A percentile compares a stretch with the other conserved stretches of the same genome.
Evolutionary conservation across 35 echinoderm and acorn worm genomes (phyloP).

Genomic region (Patiria miniata): DNA sequence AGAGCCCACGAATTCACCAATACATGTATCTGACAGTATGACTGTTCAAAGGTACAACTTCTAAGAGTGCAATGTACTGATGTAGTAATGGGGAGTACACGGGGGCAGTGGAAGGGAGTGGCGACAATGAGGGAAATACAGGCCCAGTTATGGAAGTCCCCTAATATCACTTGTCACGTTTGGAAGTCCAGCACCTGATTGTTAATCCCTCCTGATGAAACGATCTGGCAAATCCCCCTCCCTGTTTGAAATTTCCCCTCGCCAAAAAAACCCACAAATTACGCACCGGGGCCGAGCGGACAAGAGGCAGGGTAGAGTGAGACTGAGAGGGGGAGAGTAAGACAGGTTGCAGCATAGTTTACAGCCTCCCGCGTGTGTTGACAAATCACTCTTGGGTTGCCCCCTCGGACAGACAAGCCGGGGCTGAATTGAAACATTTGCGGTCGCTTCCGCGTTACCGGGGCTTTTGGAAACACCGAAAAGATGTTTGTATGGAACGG

Average conservation of each 20-base stretch:
- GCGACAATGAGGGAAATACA: not conserved
- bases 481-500: conserved; percentile 19
- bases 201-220: not conserved
- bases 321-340: too few species aligned
- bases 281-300: not conserved
- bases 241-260: conserved; percentile 28
- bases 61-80: too few species aligned
- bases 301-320: not conserved
- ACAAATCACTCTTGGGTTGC: not conserved
- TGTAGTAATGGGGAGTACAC: too few species aligned
- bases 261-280: not conserved
- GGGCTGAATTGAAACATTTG: conserved; percentile 26
- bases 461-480: conserved; percentile 15
- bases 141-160: not conserved
- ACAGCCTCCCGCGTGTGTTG: not conserved
- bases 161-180: conserved; percentile 4
- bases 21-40: too few species aligned
- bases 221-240: not conserved
- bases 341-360: too few species aligned
- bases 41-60: too few species aligned
- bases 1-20: too few species aligned
- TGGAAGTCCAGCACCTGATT: not conserved
- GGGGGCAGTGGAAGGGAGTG: too few species aligned
- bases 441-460: not conserved
- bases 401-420: not conserved